Conservation (phyloP, 2,888 invertebrate species). For the Rotaria sp. region DNA sequence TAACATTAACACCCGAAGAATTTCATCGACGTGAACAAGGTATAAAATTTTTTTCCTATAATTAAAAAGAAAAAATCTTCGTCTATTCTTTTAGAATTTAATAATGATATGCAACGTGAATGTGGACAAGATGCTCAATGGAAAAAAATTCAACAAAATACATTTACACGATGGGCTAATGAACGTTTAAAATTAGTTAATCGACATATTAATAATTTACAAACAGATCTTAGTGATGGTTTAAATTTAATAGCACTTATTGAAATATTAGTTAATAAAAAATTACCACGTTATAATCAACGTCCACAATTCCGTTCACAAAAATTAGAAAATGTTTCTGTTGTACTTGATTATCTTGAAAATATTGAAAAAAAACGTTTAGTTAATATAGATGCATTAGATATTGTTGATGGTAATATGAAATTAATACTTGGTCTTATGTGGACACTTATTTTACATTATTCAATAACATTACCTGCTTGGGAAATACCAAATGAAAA, state of each 20-base stretch:
- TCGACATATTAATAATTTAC: conserved; percentile 70
- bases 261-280: conserved; percentile 74
- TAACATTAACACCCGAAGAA: background rate
- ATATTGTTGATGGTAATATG: conserved; percentile 80
- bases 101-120: conserved; percentile 63
- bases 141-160: conserved; percentile 87
- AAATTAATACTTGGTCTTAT: conserved; percentile 82
- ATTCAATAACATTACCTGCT: conserved; percentile 82
- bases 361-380: conserved; percentile 75
- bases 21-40: background rate
- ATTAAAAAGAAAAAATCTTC: too few species aligned
- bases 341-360: conserved; percentile 75
- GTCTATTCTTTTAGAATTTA: conserved; percentile 21
- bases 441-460: conserved; percentile 86
- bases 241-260: conserved; percentile 61
- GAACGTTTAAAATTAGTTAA: conserved; percentile 75
- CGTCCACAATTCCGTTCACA: conserved; percentile 78
- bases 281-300: conserved; percentile 73
- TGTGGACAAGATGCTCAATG: conserved; percentile 81
- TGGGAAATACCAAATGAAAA: conserved; percentile 71
- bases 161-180: conserved; percentile 85
- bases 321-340: conserved; percentile 83
- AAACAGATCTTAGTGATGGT: conserved; percentile 77
- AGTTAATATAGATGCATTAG: conserved; percentile 81
- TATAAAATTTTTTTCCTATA: background rate